Evolutionary conservation across 2,888 invertebrate genomes (phyloP).

Genomic region (Lasiommata megera): DNA sequence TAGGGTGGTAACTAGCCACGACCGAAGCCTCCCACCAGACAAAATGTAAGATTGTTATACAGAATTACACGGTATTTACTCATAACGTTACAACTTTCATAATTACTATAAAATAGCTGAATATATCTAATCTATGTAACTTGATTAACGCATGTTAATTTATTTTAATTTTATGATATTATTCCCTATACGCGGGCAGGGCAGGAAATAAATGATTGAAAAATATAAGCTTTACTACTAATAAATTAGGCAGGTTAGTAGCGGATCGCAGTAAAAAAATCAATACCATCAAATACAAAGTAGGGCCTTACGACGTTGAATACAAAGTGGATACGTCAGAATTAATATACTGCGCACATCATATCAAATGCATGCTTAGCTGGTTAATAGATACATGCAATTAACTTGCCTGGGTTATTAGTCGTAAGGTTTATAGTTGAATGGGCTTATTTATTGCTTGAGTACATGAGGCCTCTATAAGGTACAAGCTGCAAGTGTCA

Average conservation of each 20-base stretch:
- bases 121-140: neutral
- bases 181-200: neutral
- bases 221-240: neutral
- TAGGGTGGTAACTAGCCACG: too few relatives aligned
- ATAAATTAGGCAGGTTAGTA: constrained; percentile 22
- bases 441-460: constrained; percentile 11
- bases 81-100: too few relatives aligned
- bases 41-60: too few relatives aligned
- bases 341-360: constrained; percentile 22
- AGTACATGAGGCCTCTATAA: constrained; percentile 16
- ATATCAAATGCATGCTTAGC: constrained; percentile 12
- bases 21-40: too few relatives aligned
- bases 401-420: neutral
- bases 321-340: constrained; percentile 27
- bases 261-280: constrained; percentile 17
- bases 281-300: constrained; percentile 27
- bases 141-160: neutral
- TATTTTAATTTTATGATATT: neutral
- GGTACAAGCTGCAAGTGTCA: constrained; percentile 38
- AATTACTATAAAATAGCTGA: neutral
- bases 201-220: neutral
- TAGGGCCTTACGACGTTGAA: constrained; percentile 21
- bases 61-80: neutral
- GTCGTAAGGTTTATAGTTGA: constrained; percentile 18
- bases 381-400: constrained; percentile 7